Evolutionary conservation across 2,888 invertebrate species (phyloP), one percentile per base, ranked within the genome.

Genomic region (Andricus quercusramuli): DNA sequence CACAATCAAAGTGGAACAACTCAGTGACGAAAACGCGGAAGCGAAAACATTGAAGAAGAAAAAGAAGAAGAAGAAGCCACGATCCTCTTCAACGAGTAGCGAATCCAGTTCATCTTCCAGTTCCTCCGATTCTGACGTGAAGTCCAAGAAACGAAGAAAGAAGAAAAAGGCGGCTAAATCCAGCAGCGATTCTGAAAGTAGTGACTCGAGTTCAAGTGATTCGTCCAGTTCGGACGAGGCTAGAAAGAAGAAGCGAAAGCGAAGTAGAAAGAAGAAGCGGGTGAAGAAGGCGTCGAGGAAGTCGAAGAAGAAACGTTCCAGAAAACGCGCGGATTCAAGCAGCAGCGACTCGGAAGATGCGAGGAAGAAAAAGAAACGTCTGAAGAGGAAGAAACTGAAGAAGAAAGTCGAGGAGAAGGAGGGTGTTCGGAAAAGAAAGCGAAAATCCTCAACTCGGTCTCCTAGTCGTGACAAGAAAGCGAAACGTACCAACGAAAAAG

Each of bases 1-100:
- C 11, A 85, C 85, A 22, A 89, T 91, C 22, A 92, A 92, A 82
- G 88, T 88, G 2, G 92, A 92, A 77, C 87, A 88, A 25, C 29
- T 88, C n/a, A 90, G 90, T 29, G 91, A 91, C 29, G 87, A 85
- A 17, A 89, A 86, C 56, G 59, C 74, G 29, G 25, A 67, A 20
- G 70, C 82, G 13, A 70, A 80, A 1, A 88, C 83, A 25, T 80
- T 79, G 6, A 86, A 84, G 76, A 83, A 82, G 15, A 84, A 77
- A 20, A 85, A 82, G 2, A 88, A 87, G 62, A 88, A 85, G 37
- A 81, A 85, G 22, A 84, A 83, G 15, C 87, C 84, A 29, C 80
- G 80, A 6, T 83, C 85, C 22, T 85, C 80, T 79, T 85, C 83
- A 44, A 86, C 87, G 2, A 90, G 90, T 66, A 89, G 88, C 17